These are phyloP conservation scores for Phyllotreta striolata DNA, from an alignment of 2,888 invertebrate genomes.

Conservation along the genomic window DNA sequence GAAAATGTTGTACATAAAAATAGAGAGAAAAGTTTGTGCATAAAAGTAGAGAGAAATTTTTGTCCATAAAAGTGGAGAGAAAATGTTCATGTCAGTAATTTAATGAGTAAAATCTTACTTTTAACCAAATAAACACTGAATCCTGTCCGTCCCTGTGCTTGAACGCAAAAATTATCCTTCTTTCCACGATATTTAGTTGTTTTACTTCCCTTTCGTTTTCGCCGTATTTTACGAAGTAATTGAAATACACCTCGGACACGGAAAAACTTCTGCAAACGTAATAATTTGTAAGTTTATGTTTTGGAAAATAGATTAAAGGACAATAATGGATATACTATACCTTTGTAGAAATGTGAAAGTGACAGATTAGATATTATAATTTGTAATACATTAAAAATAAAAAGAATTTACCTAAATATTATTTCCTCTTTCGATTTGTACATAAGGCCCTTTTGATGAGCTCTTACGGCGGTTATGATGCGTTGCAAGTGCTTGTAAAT, in stretches of 20 bases:
- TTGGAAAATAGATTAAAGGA: not conserved
- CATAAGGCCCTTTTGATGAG: constrained; percentile 13
- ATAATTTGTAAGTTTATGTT: not conserved
- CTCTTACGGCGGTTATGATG: constrained; percentile 32
- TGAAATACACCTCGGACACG: constrained; percentile 25
- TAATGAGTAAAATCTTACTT: constrained; percentile 23
- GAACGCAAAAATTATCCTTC: constrained; percentile 36
- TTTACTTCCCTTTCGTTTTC: constrained; percentile 36
- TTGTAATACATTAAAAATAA: not conserved
- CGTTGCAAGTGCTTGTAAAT: constrained; percentile 36
- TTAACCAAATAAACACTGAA: constrained; percentile 28
- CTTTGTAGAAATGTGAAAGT: not conserved
- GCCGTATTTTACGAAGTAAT: constrained; percentile 35
- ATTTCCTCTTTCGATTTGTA: constrained; percentile 16
- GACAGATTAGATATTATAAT: not conserved
- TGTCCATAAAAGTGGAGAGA: too few relatives aligned
- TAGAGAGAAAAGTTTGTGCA: too few relatives aligned
- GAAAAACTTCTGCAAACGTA: constrained; percentile 27
- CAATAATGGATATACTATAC: not conserved
- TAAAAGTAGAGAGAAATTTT: too few relatives aligned
- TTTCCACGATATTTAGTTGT: constrained; percentile 36
- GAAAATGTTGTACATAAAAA: too few relatives aligned
- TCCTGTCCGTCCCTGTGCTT: constrained; percentile 24
- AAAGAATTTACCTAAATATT: constrained; percentile 26
- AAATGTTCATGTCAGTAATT: too few relatives aligned